Evolutionary conservation across 2,797 vertebrate genomes (phyloP).

Genomic region (Cyprinodon diabolis): DNA sequence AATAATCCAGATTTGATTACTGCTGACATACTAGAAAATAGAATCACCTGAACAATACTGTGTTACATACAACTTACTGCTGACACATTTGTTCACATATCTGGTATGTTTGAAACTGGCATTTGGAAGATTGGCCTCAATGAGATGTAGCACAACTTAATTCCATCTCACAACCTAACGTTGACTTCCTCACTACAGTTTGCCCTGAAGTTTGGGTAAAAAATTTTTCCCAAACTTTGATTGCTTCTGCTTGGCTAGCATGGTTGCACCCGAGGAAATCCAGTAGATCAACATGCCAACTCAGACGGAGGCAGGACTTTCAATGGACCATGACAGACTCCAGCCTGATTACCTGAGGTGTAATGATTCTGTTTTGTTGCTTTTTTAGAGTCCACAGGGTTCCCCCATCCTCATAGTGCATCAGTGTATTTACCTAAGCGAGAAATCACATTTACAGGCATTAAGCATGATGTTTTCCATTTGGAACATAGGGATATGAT

Average conservation of each 20-base stretch:
- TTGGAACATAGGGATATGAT: conserved; percentile 67
- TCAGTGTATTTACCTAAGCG: conserved; percentile 32
- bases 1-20: conserved; percentile 41
- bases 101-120: conserved; percentile 17
- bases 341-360: conserved; percentile 40
- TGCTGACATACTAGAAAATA: conserved; percentile 21
- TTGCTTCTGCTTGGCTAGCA: conserved; percentile 62
- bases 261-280: conserved; percentile 48
- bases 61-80: conserved; percentile 42
- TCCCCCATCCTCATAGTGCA: conserved; percentile 45
- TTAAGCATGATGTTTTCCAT: conserved; percentile 61
- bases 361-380: conserved; percentile 62
- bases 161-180: conserved; percentile 31
- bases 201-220: conserved; percentile 66
- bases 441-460: conserved; percentile 52
- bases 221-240: conserved; percentile 50
- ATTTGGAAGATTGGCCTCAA: conserved; percentile 52
- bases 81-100: conserved; percentile 63
- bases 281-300: conserved; percentile 63
- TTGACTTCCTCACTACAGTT: conserved; percentile 34
- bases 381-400: conserved; percentile 51
- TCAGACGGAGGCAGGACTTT: conserved; percentile 53
- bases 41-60: conserved; percentile 39
- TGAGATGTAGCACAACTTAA: conserved; percentile 34
- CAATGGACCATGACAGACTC: conserved; percentile 54